A percentile compares a stretch with the other conserved stretches of the same genome.
Evolutionary conservation across 2,113 vertebrate species (phyloP).

Genomic region (Mesocricetus auratus): DNA sequence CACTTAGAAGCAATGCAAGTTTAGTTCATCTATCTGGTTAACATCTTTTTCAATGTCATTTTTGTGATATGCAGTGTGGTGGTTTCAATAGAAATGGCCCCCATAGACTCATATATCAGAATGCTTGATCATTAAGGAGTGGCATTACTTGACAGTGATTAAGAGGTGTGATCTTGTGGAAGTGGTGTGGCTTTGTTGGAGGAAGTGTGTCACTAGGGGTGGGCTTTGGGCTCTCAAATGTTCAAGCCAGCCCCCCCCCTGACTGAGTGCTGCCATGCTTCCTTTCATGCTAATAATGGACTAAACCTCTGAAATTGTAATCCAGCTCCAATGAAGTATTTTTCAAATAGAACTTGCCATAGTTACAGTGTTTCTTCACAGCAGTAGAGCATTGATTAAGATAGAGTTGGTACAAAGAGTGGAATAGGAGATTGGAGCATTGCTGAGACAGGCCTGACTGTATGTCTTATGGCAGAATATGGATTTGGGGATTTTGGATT

Average conservation of each 20-base stretch:
- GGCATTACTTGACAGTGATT: too few species aligned
- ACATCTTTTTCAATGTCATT: background rate
- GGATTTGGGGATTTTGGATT: background rate
- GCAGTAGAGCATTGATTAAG: background rate
- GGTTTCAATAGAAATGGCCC: background rate
- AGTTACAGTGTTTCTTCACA: background rate
- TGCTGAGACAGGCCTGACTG: too few species aligned
- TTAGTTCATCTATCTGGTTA: background rate
- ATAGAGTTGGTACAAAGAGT: background rate
- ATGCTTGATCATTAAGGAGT: background rate
- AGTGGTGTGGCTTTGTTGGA: background rate
- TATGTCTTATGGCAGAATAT: background rate
- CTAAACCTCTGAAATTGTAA: background rate
- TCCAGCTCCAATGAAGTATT: background rate
- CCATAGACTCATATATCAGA: background rate
- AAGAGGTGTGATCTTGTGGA: background rate
- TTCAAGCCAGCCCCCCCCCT: background rate
- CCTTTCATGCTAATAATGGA: background rate
- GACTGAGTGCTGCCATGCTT: background rate
- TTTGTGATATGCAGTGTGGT: background rate
- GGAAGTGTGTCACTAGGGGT: background rate
- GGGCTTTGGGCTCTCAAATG: background rate
- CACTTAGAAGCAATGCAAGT: background rate
- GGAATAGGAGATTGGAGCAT: background rate
- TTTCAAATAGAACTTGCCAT: background rate